Percentiles rank a stretch among this genome's conserved stretches.
Conservation (phyloP, 2,888 invertebrate genomes). For the Pecten maximus region DNA sequence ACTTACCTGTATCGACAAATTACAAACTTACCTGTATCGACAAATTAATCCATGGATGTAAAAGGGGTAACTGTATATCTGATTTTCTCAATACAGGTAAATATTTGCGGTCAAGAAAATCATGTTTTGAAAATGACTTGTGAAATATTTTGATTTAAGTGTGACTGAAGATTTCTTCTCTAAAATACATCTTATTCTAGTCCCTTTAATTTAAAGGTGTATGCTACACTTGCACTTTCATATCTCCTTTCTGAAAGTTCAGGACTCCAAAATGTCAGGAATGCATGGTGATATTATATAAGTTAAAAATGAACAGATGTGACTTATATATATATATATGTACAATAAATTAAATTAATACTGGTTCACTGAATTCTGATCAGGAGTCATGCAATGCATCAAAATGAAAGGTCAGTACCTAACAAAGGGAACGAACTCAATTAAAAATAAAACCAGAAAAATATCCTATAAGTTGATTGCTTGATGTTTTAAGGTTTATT, state of each 20-base stretch:
- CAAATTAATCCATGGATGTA: background rate
- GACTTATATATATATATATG: too few species aligned
- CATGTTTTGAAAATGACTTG: background rate
- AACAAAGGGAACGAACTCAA: too few species aligned
- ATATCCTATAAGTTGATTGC: too few species aligned
- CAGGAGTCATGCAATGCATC: too few species aligned
- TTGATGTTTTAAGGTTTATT: too few species aligned
- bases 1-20: background rate
- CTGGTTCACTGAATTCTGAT: too few species aligned
- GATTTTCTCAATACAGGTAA: background rate
- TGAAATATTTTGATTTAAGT: background rate
- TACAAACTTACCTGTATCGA: background rate
- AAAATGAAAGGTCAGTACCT: too few species aligned
- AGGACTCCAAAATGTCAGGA: too few species aligned
- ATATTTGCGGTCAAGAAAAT: background rate
- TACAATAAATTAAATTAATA: too few species aligned
- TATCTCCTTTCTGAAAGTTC: background rate
- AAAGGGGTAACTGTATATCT: background rate
- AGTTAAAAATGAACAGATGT: too few species aligned
- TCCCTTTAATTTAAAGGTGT: background rate
- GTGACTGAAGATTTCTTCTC: background rate
- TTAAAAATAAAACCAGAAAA: too few species aligned
- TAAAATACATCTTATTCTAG: background rate
- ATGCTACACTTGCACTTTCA: background rate
- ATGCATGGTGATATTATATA: too few species aligned